Evolutionary conservation across 2,113 vertebrate genomes (phyloP).

Genomic region (Nansenia antarctica): DNA sequence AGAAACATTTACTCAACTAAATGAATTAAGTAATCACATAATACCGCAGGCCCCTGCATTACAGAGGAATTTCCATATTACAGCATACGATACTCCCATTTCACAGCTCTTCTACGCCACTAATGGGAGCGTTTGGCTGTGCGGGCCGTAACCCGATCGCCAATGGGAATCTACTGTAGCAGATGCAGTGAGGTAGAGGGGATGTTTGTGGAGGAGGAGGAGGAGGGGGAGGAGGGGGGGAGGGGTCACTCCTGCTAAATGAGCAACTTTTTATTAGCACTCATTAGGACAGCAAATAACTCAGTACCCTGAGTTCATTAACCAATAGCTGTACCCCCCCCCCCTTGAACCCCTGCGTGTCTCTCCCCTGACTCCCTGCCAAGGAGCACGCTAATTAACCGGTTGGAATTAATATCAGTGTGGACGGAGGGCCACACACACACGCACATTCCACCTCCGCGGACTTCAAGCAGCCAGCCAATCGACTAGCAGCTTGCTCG

Average conservation of each 20-base stretch:
- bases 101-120: conserved; percentile 71
- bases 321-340: conserved; percentile 57
- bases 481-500: background rate
- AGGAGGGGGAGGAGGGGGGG: conserved; percentile 17
- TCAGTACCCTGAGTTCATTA: conserved; percentile 73
- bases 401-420: conserved; percentile 41
- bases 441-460: background rate
- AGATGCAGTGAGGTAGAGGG: conserved; percentile 71
- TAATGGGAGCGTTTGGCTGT: conserved; percentile 77
- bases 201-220: background rate
- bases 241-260: conserved; percentile 73
- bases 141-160: conserved; percentile 83
- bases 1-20: conserved; percentile 77
- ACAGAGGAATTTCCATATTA: conserved; percentile 88
- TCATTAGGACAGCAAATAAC: conserved; percentile 83
- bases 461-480: background rate
- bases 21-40: conserved; percentile 84
- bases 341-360: conserved; percentile 3
- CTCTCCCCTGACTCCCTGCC: background rate
- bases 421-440: conserved; percentile 52
- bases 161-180: conserved; percentile 79
- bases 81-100: conserved; percentile 85
- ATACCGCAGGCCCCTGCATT: conserved; percentile 77
- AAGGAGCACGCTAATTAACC: conserved; percentile 73
- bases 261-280: conserved; percentile 81